These are phyloP conservation scores for Heliconius erato DNA, from an alignment of 2,888 invertebrate genomes.

Conservation along the genomic window DNA sequence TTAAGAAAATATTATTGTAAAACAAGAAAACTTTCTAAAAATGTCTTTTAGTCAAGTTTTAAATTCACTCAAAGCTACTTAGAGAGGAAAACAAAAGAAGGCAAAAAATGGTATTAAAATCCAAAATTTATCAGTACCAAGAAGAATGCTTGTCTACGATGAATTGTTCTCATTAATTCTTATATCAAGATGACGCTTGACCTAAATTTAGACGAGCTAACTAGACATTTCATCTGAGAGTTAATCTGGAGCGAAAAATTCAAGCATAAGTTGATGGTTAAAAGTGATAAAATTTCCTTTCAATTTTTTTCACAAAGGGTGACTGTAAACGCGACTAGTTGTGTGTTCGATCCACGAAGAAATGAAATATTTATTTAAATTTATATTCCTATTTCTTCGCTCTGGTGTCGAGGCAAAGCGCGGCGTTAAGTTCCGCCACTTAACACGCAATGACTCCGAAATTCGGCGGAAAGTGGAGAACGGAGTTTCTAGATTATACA, in stretches of 20 bases:
- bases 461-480: too few relatives aligned
- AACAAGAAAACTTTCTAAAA: too few relatives aligned
- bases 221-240: slow-evolving; percentile 24
- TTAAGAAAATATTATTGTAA: neutral
- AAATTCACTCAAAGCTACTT: too few relatives aligned
- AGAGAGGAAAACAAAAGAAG: neutral
- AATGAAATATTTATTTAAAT: too few relatives aligned
- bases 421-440: too few relatives aligned
- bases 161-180: slow-evolving; percentile 35
- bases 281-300: slow-evolving; percentile 15
- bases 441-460: too few relatives aligned
- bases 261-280: slow-evolving; percentile 22
- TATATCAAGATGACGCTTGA: slow-evolving; percentile 35
- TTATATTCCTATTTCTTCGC: too few relatives aligned
- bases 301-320: neutral
- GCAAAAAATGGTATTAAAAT: neutral
- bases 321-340: too few relatives aligned
- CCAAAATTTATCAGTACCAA: slow-evolving; percentile 15
- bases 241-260: slow-evolving; percentile 26
- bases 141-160: slow-evolving; percentile 31
- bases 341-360: too few relatives aligned
- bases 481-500: too few relatives aligned
- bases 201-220: slow-evolving; percentile 31
- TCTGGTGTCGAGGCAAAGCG: too few relatives aligned
- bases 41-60: too few relatives aligned